Conservation (phyloP, 2,888 invertebrate genomes). For the Morpho achilles region DNA sequence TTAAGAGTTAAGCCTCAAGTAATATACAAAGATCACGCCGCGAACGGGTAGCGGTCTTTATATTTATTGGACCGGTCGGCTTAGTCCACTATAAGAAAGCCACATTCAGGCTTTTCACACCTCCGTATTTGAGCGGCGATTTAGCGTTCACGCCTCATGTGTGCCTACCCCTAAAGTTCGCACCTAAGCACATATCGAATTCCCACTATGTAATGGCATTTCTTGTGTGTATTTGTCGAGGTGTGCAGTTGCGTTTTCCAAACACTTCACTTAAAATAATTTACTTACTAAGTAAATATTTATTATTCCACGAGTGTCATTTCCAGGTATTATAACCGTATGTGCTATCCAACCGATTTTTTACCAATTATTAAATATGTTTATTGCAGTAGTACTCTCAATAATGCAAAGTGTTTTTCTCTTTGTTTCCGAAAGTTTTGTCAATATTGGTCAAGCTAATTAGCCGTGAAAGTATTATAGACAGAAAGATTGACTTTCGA, state of each 20-base stretch:
- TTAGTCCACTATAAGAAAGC: conserved; percentile 66
- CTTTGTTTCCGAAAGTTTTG: too few relatives aligned
- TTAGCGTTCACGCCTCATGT: conserved; percentile 75
- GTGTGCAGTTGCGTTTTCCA: conserved; percentile 29
- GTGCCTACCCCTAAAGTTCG: conserved; percentile 70
- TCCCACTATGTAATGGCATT: conserved; percentile 54
- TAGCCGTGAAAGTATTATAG: too few relatives aligned
- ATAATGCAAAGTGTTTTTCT: too few relatives aligned
- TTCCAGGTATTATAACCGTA: neutral
- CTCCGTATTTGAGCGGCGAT: conserved; percentile 66
- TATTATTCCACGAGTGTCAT: conserved; percentile 2
- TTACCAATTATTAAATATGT: too few relatives aligned
- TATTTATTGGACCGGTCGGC: conserved; percentile 66
- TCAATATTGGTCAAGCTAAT: too few relatives aligned
- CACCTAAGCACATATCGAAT: conserved; percentile 69
- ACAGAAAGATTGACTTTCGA: too few relatives aligned
- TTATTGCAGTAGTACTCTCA: too few relatives aligned
- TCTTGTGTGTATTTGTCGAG: conserved; percentile 37
- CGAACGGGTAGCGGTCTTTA: conserved; percentile 32
- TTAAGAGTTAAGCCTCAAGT: conserved; percentile 8
- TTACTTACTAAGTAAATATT: conserved; percentile 5
- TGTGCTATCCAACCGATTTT: too few relatives aligned
- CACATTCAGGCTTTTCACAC: conserved; percentile 70
- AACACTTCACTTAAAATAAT: conserved; percentile 8
- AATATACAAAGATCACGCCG: conserved; percentile 23